These are phyloP conservation scores for Actinia equina DNA, from an alignment of 64 coral and sea anemone genomes.

Conservation along the genomic window DNA sequence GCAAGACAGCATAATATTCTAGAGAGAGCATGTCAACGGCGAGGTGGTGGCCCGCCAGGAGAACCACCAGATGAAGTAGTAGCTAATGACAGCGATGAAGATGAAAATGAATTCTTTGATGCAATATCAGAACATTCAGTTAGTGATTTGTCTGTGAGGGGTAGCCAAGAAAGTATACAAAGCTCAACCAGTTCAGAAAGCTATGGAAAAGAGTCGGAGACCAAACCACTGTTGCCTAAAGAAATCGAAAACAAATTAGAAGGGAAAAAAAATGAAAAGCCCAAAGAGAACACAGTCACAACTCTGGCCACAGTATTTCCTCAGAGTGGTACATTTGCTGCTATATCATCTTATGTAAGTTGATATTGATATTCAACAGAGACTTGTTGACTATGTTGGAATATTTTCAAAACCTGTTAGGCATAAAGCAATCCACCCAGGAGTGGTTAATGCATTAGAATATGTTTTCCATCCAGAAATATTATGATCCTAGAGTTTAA, in stretches of 20 bases:
- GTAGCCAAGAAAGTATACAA: constrained; percentile 79
- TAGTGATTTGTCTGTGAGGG: constrained; percentile 53
- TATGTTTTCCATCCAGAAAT: no score
- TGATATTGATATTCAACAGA: no score
- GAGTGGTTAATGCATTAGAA: no score
- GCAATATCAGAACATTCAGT: constrained; percentile 93
- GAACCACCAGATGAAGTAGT: constrained; percentile 24
- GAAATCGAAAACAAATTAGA: neutral
- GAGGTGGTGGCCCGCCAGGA: constrained; percentile 41
- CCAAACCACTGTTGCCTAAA: constrained; percentile 36
- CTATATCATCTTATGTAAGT: constrained; percentile 6
- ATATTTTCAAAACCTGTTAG: no score
- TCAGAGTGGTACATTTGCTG: neutral
- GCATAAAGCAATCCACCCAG: no score
- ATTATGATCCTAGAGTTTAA: no score
- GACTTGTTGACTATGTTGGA: no score
- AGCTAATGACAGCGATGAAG: constrained; percentile 69
- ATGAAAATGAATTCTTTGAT: constrained; percentile 87
- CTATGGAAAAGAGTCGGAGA: constrained; percentile 3
- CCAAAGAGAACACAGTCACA: neutral
- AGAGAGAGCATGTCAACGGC: constrained; percentile 74
- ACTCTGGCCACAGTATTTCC: neutral
- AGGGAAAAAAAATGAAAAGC: neutral
- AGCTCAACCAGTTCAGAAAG: constrained; percentile 82
- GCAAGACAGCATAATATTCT: constrained; percentile 87